Evolutionary conservation across 2,797 vertebrate species (phyloP).

Genomic region (Hoplostethus mediterraneus): DNA sequence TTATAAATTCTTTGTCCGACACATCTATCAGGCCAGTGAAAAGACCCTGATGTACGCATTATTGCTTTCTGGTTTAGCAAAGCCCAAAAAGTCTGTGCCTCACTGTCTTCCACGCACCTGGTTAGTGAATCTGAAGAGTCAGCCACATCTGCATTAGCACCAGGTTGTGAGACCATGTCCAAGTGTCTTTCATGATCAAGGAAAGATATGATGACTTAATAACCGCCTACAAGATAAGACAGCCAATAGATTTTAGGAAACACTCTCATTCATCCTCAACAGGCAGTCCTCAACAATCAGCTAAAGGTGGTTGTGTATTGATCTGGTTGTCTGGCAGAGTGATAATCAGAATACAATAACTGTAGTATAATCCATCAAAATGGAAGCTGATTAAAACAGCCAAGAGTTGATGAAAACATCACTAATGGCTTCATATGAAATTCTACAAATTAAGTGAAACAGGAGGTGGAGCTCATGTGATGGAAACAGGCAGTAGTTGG

Average conservation of each 20-base stretch:
- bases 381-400: conserved; percentile 57
- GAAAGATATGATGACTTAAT: conserved; percentile 11
- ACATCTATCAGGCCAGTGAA: neutral
- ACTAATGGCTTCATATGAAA: conserved; percentile 11
- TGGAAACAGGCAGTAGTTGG: too few relatives aligned
- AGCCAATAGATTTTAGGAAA: conserved; percentile 1
- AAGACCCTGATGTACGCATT: too few relatives aligned
- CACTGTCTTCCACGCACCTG: neutral
- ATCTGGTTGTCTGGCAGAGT: conserved; percentile 26
- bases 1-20: conserved; percentile 24
- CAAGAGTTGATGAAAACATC: conserved; percentile 39
- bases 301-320: conserved; percentile 28
- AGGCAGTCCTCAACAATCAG: conserved; percentile 28
- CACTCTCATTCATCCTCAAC: conserved; percentile 34
- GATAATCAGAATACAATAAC: conserved; percentile 60
- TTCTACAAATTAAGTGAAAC: too few relatives aligned
- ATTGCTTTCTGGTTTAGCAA: conserved; percentile 24
- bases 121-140: neutral
- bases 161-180: neutral
- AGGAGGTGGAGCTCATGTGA: too few relatives aligned
- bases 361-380: conserved; percentile 47
- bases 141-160: neutral
- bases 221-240: conserved; percentile 2
- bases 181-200: conserved; percentile 9
- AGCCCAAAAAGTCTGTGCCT: neutral